These are phyloP conservation scores for Umimayanthus chanpuru DNA, from an alignment of 92 coral and sea anemone genomes.

Conservation along the genomic window DNA sequence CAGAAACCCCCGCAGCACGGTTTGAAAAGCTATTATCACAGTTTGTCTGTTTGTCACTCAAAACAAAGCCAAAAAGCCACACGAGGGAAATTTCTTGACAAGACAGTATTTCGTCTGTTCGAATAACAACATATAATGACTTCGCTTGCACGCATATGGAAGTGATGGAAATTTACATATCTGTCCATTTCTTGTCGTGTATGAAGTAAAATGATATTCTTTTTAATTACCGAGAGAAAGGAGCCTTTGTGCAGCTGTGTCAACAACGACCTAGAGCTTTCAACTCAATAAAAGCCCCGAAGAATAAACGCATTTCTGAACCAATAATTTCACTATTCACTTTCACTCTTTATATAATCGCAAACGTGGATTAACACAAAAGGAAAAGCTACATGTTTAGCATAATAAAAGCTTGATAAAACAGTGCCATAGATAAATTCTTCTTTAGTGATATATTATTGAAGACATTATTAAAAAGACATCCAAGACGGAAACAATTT, in stretches of 20 bases:
- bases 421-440: conserved; percentile 77
- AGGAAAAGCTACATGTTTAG: conserved; percentile 75
- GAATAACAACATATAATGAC: conserved; percentile 80
- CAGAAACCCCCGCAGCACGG: conserved; percentile 60
- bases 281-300: conserved; percentile 97
- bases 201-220: conserved; percentile 96
- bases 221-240: conserved; percentile 95
- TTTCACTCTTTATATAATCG: conserved; percentile 89
- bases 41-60: conserved; percentile 64
- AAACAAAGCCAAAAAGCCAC: conserved; percentile 61
- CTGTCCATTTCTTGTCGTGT: conserved; percentile 81
- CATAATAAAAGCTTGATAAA: conserved; percentile 82
- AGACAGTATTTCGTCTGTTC: conserved; percentile 53
- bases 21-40: conserved; percentile 69
- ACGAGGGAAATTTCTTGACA: conserved; percentile 61
- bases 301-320: conserved; percentile 86
- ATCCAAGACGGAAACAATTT: conserved; percentile 98
- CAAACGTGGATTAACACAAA: conserved; percentile 84
- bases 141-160: conserved; percentile 71
- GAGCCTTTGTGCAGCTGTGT: conserved; percentile 99
- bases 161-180: conserved; percentile 79
- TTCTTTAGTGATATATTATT: conserved; percentile 83
- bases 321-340: conserved; percentile 93
- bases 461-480: conserved; percentile 96
- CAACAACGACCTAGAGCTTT: conserved; percentile 98